These are phyloP conservation scores for Drosophila prolongata DNA, from an alignment of 2,888 invertebrate genomes.

Conservation along the genomic window DNA sequence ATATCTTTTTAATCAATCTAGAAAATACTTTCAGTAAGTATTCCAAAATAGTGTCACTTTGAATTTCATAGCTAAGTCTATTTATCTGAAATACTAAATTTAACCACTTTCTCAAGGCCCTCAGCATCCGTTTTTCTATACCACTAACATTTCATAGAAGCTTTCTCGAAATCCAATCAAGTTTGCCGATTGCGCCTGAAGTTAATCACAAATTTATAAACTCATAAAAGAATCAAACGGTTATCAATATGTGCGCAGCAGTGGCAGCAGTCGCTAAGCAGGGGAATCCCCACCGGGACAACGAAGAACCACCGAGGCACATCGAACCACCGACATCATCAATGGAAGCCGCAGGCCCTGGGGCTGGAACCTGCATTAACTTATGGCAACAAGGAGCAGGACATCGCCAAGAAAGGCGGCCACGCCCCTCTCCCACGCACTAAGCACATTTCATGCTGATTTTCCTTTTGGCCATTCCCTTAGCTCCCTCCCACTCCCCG, in stretches of 20 bases:
- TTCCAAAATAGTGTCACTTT: too few species aligned
- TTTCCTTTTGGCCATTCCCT: conserved; percentile 53
- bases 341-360: conserved; percentile 29
- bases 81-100: background rate
- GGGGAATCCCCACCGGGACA: conserved; percentile 30
- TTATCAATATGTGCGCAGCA: conserved; percentile 74
- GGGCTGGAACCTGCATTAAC: conserved; percentile 53
- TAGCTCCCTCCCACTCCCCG: conserved; percentile 7
- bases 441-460: conserved; percentile 77
- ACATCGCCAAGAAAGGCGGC: conserved; percentile 19
- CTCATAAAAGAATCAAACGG: conserved; percentile 80
- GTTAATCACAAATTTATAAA: conserved; percentile 80
- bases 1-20: too few species aligned
- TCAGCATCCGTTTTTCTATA: background rate
- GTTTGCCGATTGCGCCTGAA: conserved; percentile 36
- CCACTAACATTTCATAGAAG: conserved; percentile 32
- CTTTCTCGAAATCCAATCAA: conserved; percentile 45
- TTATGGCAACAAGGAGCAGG: conserved; percentile 34
- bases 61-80: too few species aligned
- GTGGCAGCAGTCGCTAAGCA: conserved; percentile 6
- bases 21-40: too few species aligned
- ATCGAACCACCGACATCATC: conserved; percentile 28
- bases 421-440: conserved; percentile 43
- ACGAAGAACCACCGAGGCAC: conserved; percentile 15
- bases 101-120: background rate